These are phyloP conservation scores for Chloroceryle inda DNA, from an alignment of 2,797 vertebrate species.

Conservation along the genomic window DNA sequence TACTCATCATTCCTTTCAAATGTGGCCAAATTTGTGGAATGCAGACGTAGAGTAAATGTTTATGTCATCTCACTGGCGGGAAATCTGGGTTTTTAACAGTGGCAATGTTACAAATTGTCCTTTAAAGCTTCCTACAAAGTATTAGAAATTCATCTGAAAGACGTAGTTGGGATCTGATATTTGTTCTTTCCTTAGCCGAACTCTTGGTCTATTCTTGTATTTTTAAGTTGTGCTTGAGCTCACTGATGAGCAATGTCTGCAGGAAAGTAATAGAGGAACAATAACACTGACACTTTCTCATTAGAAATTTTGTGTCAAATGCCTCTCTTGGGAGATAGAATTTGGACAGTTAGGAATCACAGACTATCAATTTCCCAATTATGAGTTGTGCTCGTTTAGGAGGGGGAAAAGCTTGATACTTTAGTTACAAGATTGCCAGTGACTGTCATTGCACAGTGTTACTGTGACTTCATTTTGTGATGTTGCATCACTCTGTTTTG, in stretches of 20 bases:
- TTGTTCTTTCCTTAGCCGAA: not conserved
- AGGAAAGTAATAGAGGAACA: not conserved
- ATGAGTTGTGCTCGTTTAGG: not conserved
- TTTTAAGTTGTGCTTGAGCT: not conserved
- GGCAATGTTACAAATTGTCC: slow-evolving; percentile 39
- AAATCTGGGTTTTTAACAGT: slow-evolving; percentile 53
- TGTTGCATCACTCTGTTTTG: not conserved
- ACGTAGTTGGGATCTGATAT: slow-evolving; percentile 19
- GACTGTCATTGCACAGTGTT: not conserved
- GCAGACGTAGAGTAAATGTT: slow-evolving; percentile 74
- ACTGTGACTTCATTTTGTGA: not conserved
- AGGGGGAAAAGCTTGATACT: not conserved
- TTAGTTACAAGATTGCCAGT: not conserved
- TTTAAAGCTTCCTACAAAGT: slow-evolving; percentile 53
- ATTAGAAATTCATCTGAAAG: slow-evolving; percentile 61
- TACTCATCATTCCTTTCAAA: slow-evolving; percentile 77
- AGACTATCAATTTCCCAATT: not conserved
- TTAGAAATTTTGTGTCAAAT: not conserved
- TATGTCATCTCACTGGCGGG: slow-evolving; percentile 68
- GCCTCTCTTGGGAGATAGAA: not conserved
- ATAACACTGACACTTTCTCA: not conserved
- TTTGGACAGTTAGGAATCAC: not conserved
- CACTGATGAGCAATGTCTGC: not conserved
- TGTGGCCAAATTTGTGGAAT: slow-evolving; percentile 59
- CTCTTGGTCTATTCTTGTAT: not conserved